phyloP scores from a whole-genome alignment of 2,888 invertebrate species.

The Noctua janthina region DNA sequence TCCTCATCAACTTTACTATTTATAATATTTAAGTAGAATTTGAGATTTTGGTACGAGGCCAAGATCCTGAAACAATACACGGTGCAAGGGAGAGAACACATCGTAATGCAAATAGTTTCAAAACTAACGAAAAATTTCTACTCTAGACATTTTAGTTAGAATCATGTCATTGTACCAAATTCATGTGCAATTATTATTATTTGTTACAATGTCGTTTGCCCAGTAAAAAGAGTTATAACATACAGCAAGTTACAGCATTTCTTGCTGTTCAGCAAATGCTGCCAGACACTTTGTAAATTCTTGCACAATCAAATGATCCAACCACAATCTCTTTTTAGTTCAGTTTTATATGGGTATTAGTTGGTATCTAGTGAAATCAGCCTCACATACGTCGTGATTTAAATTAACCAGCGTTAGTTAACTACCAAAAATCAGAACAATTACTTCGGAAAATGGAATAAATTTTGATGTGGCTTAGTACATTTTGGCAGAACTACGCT shows the following conservation, averaged over 20 bases:
- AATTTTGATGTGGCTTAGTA: not conserved
- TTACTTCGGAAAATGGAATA: not conserved
- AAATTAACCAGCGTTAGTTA: not conserved
- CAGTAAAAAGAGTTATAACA: not conserved
- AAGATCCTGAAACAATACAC: not conserved
- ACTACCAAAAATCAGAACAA: not conserved
- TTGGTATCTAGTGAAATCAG: not conserved
- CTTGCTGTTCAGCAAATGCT: not conserved
- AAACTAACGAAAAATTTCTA: not conserved
- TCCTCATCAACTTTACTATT: too few species aligned
- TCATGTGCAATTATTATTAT: not conserved
- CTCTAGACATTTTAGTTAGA: not conserved
- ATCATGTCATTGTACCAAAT: not conserved
- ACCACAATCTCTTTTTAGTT: not conserved
- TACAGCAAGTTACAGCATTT: not conserved
- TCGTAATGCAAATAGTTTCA: not conserved
- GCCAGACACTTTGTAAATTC: not conserved
- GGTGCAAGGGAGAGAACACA: not conserved
- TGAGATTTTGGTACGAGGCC: not conserved
- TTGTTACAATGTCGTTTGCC: not conserved
- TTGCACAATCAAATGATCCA: not conserved
- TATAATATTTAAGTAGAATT: too few species aligned
- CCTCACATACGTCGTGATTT: not conserved
- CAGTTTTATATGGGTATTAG: not conserved
- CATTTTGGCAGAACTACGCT: not conserved